Evolutionary conservation across 1,140 invertebrate genomes (phyloP).

Genomic region (Platyscapa corneri): DNA sequence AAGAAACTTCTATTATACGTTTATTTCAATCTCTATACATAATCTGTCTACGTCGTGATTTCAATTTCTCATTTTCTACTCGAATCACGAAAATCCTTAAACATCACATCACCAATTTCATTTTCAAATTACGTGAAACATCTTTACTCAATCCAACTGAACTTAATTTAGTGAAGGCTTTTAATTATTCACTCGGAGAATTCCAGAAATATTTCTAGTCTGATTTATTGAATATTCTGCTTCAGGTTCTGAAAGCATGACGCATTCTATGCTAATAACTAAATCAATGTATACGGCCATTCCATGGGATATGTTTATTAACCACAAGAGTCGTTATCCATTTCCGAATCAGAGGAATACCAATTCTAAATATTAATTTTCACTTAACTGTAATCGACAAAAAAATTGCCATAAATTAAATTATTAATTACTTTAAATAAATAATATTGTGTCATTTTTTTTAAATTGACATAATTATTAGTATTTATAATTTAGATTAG

Average conservation of each 20-base stretch:
- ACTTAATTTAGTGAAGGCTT: background rate
- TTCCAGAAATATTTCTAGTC: background rate
- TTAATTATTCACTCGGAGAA: background rate
- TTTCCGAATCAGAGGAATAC: background rate
- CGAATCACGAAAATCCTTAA: background rate
- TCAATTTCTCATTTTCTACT: background rate
- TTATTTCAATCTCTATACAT: background rate
- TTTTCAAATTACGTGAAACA: background rate
- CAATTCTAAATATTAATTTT: background rate
- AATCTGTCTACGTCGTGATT: background rate
- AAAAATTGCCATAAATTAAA: too few relatives aligned
- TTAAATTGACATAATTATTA: too few relatives aligned
- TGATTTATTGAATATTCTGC: background rate
- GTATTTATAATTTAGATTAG: too few relatives aligned
- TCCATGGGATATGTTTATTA: conserved; percentile 1
- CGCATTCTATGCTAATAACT: background rate
- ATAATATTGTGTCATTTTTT: too few relatives aligned
- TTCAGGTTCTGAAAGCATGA: background rate
- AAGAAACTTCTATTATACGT: background rate
- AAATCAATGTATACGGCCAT: background rate
- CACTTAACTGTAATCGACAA: too few relatives aligned
- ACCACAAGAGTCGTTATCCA: background rate
- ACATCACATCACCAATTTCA: background rate
- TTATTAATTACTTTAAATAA: too few relatives aligned
- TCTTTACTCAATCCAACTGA: background rate